Evolutionary conservation across 2,888 invertebrate species (phyloP).

Genomic region (Pachydiplax longipennis): DNA sequence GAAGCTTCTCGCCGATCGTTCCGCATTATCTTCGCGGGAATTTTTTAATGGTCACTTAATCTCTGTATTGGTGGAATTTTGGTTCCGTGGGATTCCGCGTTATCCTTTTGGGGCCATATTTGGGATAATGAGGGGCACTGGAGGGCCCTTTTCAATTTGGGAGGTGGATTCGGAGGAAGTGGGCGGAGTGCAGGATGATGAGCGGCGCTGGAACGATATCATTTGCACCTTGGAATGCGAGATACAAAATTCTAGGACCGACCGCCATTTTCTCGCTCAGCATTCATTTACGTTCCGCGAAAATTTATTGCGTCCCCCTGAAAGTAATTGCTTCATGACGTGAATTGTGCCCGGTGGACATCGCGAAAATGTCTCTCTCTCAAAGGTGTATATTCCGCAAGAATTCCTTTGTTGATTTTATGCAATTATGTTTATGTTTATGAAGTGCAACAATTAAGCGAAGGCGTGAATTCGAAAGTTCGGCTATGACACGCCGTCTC

Average conservation of each 20-base stretch:
- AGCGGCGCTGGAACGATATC: not conserved
- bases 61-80: not conserved
- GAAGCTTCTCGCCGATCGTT: not conserved
- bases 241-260: not conserved
- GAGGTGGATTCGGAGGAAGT: not conserved
- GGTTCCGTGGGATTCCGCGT: not conserved
- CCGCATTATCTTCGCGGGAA: not conserved
- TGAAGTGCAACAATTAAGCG: no score
- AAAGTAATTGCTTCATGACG: no score
- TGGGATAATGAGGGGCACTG: not conserved
- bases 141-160: not conserved
- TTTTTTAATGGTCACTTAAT: not conserved
- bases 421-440: no score
- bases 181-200: not conserved
- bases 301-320: no score
- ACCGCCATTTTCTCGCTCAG: not conserved
- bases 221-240: not conserved
- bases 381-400: no score
- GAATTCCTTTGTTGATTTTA: no score
- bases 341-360: no score
- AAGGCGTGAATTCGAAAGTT: no score
- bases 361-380: no score
- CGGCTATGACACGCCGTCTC: no score
- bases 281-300: not conserved
- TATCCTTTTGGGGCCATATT: not conserved